phyloP scores from a whole-genome alignment of 2,888 invertebrate species.

The Apodemia zela region DNA sequence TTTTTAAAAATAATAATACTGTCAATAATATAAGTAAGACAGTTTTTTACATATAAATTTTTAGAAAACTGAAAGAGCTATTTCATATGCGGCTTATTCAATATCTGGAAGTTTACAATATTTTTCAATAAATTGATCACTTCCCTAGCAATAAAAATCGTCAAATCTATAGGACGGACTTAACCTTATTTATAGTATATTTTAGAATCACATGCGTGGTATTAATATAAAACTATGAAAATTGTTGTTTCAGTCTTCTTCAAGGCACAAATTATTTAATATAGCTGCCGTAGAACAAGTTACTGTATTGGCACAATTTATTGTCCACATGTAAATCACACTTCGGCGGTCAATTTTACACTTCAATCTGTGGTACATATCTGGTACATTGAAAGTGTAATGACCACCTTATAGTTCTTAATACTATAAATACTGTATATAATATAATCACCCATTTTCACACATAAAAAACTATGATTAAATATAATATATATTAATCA shows the following conservation, averaged over 20 bases:
- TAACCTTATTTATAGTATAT: slow-evolving; percentile 3
- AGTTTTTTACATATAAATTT: too few relatives aligned
- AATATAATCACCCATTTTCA: slow-evolving; percentile 11
- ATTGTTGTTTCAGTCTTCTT: slow-evolving; percentile 50
- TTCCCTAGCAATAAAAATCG: too few relatives aligned
- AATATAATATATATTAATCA: slow-evolving; percentile 1
- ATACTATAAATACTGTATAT: slow-evolving; percentile 11
- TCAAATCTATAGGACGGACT: neutral
- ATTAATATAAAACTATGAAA: slow-evolving; percentile 12
- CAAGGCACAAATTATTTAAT: slow-evolving; percentile 57
- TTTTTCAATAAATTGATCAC: too few relatives aligned
- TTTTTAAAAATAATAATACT: too few relatives aligned
- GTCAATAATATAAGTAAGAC: too few relatives aligned
- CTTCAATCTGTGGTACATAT: neutral
- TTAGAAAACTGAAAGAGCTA: too few relatives aligned
- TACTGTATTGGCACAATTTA: slow-evolving; percentile 12
- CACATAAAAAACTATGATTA: neutral
- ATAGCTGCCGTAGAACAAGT: slow-evolving; percentile 10
- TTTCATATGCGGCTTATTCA: too few relatives aligned
- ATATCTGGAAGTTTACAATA: too few relatives aligned
- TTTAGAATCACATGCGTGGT: slow-evolving; percentile 17
- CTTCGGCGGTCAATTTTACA: neutral
- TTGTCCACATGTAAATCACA: slow-evolving; percentile 5
- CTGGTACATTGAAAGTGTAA: neutral
- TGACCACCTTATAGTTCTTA: slow-evolving; percentile 1